Conservation (phyloP, 2,888 invertebrate genomes). For the Drosophila pseudotakahashii region DNA sequence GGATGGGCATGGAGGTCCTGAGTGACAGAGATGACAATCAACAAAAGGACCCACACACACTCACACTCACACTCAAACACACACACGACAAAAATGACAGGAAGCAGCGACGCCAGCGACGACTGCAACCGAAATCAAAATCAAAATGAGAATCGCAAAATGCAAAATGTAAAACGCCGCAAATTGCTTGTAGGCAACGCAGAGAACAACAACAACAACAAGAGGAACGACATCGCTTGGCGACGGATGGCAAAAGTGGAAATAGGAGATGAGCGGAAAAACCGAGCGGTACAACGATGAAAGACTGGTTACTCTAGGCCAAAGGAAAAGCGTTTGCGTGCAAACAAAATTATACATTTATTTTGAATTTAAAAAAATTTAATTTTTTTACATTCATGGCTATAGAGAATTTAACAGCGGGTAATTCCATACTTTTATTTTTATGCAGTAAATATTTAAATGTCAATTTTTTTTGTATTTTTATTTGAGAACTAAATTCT, state of each 20-base stretch:
- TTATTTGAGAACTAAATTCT: too few relatives aligned
- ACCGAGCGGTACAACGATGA: not conserved
- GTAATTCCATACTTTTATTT: too few relatives aligned
- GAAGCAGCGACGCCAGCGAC: conserved; percentile 31
- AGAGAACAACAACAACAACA: conserved; percentile 6
- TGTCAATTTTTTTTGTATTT: too few relatives aligned
- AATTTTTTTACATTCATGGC: too few relatives aligned
- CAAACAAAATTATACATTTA: too few relatives aligned
- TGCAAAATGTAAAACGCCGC: conserved; percentile 66
- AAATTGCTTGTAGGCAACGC: conserved; percentile 65
- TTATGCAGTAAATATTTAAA: too few relatives aligned
- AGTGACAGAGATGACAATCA: conserved; percentile 52
- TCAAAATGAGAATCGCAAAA: conserved; percentile 63
- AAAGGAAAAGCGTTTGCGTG: too few relatives aligned
- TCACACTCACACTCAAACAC: conserved; percentile 36
- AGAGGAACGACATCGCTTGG: not conserved
- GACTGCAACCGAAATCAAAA: conserved; percentile 55
- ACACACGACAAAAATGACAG: conserved; percentile 54
- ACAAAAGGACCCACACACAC: conserved; percentile 43
- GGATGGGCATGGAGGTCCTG: not conserved
- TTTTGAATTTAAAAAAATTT: too few relatives aligned
- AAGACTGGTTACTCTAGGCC: not conserved
- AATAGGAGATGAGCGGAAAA: conserved; percentile 7
- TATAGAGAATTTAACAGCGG: too few relatives aligned
- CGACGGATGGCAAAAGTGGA: conserved; percentile 9